Evolutionary conservation across 1,140 invertebrate species (phyloP).

Genomic region (Sarcophaga bullata): DNA sequence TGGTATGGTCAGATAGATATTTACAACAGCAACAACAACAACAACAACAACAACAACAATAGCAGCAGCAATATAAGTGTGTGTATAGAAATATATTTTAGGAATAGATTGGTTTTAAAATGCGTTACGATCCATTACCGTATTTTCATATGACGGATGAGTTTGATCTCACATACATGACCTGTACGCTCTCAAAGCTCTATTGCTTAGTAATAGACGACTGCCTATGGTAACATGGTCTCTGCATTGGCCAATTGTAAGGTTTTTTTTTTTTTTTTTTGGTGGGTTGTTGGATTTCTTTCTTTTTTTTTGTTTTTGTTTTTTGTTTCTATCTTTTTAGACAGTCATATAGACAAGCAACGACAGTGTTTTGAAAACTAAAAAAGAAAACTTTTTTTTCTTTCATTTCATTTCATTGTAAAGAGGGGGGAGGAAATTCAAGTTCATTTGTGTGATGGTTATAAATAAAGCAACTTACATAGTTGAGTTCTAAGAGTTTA

Average conservation of each 20-base stretch:
- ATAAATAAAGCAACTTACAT: neutral
- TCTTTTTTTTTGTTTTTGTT: neutral
- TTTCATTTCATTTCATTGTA: neutral
- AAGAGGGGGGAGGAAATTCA: neutral
- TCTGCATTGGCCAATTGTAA: neutral
- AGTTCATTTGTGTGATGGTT: neutral
- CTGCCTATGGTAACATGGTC: neutral
- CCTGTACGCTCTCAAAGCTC: neutral
- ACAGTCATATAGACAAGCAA: constrained; percentile 17
- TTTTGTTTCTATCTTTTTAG: neutral
- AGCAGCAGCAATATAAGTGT: neutral
- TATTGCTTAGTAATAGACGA: neutral
- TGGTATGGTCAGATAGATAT: no score
- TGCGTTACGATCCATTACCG: constrained; percentile 39
- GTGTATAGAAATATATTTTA: neutral
- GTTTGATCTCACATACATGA: constrained; percentile 41
- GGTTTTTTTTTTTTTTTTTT: neutral
- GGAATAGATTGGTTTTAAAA: constrained; percentile 39
- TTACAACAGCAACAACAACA: neutral
- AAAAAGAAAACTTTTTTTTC: neutral
- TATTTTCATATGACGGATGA: constrained; percentile 38
- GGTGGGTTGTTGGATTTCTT: no score
- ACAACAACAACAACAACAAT: neutral
- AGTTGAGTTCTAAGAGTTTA: no score
- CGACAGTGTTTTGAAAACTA: neutral